phyloP scores from a whole-genome alignment of 2,888 invertebrate genomes.

The Eupithecia subfuscata region DNA sequence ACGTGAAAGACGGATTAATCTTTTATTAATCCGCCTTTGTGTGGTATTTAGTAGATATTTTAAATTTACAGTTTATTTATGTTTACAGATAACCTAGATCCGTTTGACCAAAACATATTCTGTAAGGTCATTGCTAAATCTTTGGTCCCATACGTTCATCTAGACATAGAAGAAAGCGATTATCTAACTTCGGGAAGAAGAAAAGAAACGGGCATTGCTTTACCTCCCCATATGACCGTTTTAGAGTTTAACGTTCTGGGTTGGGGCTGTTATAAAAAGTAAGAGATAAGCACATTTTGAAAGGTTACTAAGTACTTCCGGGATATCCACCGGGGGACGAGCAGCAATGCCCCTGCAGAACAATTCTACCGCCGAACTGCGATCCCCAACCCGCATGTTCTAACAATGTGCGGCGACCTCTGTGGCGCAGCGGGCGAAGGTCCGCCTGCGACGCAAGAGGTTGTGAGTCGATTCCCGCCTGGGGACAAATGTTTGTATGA shows the following conservation, averaged over 20 bases:
- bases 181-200: slow-evolving; percentile 82
- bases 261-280: slow-evolving; percentile 83
- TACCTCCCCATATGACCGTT: slow-evolving; percentile 79
- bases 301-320: background rate
- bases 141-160: slow-evolving; percentile 87
- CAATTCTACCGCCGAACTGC: background rate
- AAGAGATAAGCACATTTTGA: slow-evolving; percentile 29
- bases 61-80: slow-evolving; percentile 19
- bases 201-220: slow-evolving; percentile 66
- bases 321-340: background rate
- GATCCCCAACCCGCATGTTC: background rate
- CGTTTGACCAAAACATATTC: slow-evolving; percentile 81
- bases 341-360: background rate
- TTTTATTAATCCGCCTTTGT: too few relatives aligned
- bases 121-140: slow-evolving; percentile 84
- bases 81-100: slow-evolving; percentile 75
- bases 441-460: too few relatives aligned
- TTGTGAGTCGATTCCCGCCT: too few relatives aligned
- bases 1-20: background rate
- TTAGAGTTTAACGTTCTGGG: slow-evolving; percentile 88
- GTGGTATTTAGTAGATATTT: background rate
- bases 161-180: slow-evolving; percentile 87
- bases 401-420: too few relatives aligned
- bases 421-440: too few relatives aligned
- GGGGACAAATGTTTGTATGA: too few relatives aligned